Evolutionary conservation across 2,113 vertebrate genomes (phyloP), one percentile per base, ranked within the genome.

Genomic region (Piprites chloris): DNA sequence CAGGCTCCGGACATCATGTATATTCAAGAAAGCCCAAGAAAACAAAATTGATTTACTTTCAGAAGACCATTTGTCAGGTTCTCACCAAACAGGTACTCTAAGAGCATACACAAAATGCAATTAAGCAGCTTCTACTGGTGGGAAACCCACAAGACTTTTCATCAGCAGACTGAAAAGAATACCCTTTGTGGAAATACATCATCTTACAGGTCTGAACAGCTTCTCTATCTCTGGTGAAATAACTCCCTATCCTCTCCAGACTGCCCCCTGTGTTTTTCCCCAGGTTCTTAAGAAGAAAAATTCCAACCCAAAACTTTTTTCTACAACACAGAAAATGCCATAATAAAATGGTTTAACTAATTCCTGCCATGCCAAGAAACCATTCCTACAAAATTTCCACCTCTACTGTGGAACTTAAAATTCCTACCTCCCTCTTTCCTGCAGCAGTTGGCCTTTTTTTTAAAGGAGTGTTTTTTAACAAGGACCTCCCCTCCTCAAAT

Each of bases 81-180:
- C 97, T 97, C 97, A 97, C 95, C 96, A 97, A 97, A 97, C 97
- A 97, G 97, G 97, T 97, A 96, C 62, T 92, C 94, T 72, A 87
- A 49, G 56, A 93, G 95, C 97, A 96, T 95, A 75, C 86, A 95
- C 79, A 96, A 96, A 95, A 92, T 66, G 85, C 78, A 97, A 96
- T 95, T 87, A 91, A 96, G 85, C 50, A 35, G 89, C 69, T 96
- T 90, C 90, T 83, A 59, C 91, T 96, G 96, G 95, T 97, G 97
- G 97, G 97, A 97, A 97, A 97, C 63, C 59, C 93, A 91, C 76
- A 72, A 81, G 68, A 95, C 89, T 93, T 96, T 96, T 96, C 95
- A 95, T 71, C 85, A 79, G 30, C 66, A 89, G 88, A 66, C 73
- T 96, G 87, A 96, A 96, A 95, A 96, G 93, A 92, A 72, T 0